These are phyloP conservation scores for Chrysaora quinquecirrha DNA, from an alignment of 30 jellyfish, hydroid and myxozoan species.

Conservation along the genomic window DNA sequence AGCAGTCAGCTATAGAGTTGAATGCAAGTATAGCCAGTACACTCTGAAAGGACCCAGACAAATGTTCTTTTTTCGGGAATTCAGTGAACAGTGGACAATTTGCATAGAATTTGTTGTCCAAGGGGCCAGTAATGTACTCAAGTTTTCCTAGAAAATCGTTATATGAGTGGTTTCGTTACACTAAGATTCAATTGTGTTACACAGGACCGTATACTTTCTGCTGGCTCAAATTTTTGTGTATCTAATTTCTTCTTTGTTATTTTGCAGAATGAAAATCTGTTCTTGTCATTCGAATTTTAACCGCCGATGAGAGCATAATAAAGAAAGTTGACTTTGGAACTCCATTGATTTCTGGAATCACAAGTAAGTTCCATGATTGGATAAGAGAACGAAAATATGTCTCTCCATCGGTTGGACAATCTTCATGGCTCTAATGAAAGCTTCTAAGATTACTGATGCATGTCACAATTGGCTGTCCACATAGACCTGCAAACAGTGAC, in stretches of 20 bases:
- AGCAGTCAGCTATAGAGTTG: too few relatives aligned
- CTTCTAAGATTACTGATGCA: too few relatives aligned
- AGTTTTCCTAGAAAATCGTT: too few relatives aligned
- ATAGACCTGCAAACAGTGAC: too few relatives aligned
- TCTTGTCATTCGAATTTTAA: slow-evolving; percentile 26
- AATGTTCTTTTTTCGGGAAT: too few relatives aligned
- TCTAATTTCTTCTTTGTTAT: background rate
- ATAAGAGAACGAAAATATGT: slow-evolving; percentile 36
- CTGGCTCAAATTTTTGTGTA: background rate
- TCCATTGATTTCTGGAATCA: slow-evolving; percentile 62
- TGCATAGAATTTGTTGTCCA: background rate
- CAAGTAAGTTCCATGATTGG: slow-evolving; percentile 64
- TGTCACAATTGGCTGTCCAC: too few relatives aligned
- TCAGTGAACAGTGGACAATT: too few relatives aligned
- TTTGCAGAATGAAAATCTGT: slow-evolving; percentile 50
- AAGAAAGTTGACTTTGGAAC: slow-evolving; percentile 51
- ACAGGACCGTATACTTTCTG: background rate
- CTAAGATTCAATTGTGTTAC: too few relatives aligned
- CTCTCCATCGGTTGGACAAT: slow-evolving; percentile 6
- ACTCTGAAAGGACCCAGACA: too few relatives aligned
- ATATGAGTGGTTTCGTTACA: too few relatives aligned
- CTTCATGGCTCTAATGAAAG: slow-evolving; percentile 68
- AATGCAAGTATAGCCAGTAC: too few relatives aligned
- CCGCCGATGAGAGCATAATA: slow-evolving; percentile 3
- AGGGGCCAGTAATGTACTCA: too few relatives aligned